Base-by-base conservation (phyloP, 2,797 vertebrate species). In the Oophaga sylvatica region DNA sequence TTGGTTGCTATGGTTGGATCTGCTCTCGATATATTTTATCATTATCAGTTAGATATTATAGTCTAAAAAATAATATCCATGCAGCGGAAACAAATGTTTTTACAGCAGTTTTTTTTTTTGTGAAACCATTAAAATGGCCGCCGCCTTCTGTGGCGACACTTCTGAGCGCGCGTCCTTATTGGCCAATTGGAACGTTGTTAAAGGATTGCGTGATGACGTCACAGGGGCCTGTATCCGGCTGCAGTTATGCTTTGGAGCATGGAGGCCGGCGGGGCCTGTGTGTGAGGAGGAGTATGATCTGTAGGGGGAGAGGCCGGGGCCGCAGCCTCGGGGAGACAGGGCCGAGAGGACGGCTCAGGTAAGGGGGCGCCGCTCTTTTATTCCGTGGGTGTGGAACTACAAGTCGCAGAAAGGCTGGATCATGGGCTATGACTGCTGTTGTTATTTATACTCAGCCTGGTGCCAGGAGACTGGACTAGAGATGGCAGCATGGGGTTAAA, bases 51-150 rank as follows among this genome's bases (percentile, higher is more conserved):
- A 3, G 35, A 41, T 41, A 41, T 41, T 41, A 41, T 41, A 41
- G 3, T 41, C 35, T 41, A 41, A 41, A 41, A 41, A 41, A 41
- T 3, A 35, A 2, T 5, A 41, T 41, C 35, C 35, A 41, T 41
- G 35, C 35, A 41, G 35, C 35, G 35, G 35, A 41, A 41, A 41
- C 35, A 41, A 41, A 41, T 41, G 35, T 41, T 41, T 41, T 41
- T 41, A 41, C 3, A 41, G 35, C 35, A 41, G 35, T 41, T 3
- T 3, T 41, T 41, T 35, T 35, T 41, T 41, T 41, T 41, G 35
- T 41, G 3, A 41, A 71, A 81, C 79, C 79, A 87, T 63, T 22
- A 87, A 87, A 56, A 87, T 87, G 86, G 70, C 84, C 19, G 11
- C 60, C 57, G 13, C 20, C 22, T 22, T 2, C 5, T 0, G 10